Evolutionary conservation across 2,888 invertebrate genomes (phyloP).

Genomic region (Tholera decimalis): DNA sequence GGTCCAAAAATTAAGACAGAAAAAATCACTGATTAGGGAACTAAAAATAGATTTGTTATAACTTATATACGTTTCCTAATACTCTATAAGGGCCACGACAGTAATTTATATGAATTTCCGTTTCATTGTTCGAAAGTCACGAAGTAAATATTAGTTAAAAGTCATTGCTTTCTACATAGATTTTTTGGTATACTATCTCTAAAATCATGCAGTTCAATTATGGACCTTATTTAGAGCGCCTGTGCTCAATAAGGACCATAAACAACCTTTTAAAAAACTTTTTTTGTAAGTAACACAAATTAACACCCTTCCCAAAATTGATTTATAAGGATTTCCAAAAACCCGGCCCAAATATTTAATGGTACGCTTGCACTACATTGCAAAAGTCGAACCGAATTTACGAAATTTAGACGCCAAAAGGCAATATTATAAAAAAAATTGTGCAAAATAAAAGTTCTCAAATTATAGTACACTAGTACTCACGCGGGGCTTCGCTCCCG

Average conservation of each 20-base stretch:
- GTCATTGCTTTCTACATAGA: background rate
- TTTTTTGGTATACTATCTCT: background rate
- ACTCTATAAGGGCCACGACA: background rate
- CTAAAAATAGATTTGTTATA: background rate
- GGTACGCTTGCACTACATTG: too few relatives aligned
- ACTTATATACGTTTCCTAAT: background rate
- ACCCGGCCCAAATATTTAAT: too few relatives aligned
- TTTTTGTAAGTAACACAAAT: background rate
- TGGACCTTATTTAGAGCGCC: background rate
- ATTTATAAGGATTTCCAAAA: slow-evolving; percentile 1
- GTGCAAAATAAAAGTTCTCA: too few relatives aligned
- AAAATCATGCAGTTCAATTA: background rate
- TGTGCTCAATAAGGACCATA: background rate
- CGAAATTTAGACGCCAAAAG: too few relatives aligned
- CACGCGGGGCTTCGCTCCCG: too few relatives aligned
- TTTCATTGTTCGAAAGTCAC: background rate
- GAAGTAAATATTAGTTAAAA: slow-evolving; percentile 1
- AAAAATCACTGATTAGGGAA: background rate
- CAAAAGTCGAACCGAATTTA: too few relatives aligned
- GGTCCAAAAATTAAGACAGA: slow-evolving; percentile 1
- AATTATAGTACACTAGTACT: too few relatives aligned
- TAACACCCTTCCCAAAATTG: background rate
- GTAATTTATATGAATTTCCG: slow-evolving; percentile 2
- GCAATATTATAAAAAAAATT: too few relatives aligned
- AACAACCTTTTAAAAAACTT: background rate